Base-by-base conservation (phyloP, 2,797 vertebrate genomes). In the Spea hammondii region DNA sequence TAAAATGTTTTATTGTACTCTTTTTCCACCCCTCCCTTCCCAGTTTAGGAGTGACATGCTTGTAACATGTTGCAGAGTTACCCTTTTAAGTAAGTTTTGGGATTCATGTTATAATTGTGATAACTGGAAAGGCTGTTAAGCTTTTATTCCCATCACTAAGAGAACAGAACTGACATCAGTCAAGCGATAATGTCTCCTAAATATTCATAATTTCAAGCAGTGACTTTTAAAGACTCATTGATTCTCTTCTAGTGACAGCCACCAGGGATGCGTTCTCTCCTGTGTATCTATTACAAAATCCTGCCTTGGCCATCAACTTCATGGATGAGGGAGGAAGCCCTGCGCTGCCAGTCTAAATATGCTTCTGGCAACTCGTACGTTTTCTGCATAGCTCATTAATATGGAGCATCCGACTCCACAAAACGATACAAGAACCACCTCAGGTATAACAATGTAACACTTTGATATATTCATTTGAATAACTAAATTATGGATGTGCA, bases 401-500 rank as follows among this genome's bases (percentile, higher is more conserved):
- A 68, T 12, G 8, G 10, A 47, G 12, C 65, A 49, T n/a, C 4
- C 8, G 7, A 68, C n/a, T 48, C 65, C 65, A 48, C 65, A 13
- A 68, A 49, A 5, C 12, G 11, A 68, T 49, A n/a, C 32, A 6
- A 9, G 65, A 49, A 49, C 5, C 64, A 68, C 45, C n/a, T 5
- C 47, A 13, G 45, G 45, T 49, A n/a, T n/a, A 68, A 49, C 46
- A 49, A 49, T 46, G 47, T n/a, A 5, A 12, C n/a, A 12, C 65
- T 68, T 48, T 68, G 65, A 49, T 49, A 8, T 62, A 17, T 62
- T 62, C 14, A 62, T 65, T 44, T 65, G 64, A 47, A 65, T 47
- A 45, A 10, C 7, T 65, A 65, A 65, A 65, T 45, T 46, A 62
- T 62, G 59, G 14, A 62, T 32, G 9, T 14, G 6, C 9, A 11